A percentile compares a stretch with the other conserved stretches of the same genome.
phyloP scores from a whole-genome alignment of 2,113 vertebrate genomes.

The Pongo abelii region DNA sequence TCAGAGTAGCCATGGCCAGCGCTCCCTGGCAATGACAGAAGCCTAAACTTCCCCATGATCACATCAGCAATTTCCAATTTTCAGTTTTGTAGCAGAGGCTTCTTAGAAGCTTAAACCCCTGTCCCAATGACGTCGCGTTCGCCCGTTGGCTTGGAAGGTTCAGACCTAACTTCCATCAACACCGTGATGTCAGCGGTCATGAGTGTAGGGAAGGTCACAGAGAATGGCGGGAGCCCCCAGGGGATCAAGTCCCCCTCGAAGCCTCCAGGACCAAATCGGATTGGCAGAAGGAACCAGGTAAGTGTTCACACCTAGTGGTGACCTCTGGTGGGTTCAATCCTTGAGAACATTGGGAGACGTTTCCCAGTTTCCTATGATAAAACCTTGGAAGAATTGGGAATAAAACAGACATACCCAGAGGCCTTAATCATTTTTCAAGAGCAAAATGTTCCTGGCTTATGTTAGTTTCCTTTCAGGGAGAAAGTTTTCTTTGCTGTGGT shows the following conservation, averaged over 20 bases:
- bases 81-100: slow-evolving; percentile 80
- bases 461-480: neutral
- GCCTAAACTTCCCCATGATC: neutral
- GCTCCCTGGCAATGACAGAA: neutral
- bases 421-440: neutral
- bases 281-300: slow-evolving; percentile 94
- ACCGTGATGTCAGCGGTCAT: slow-evolving; percentile 95
- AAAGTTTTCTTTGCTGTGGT: neutral
- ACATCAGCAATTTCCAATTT: slow-evolving; percentile 52
- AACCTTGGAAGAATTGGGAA: neutral
- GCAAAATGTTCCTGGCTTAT: neutral
- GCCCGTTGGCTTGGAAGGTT: slow-evolving; percentile 83
- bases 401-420: neutral
- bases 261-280: slow-evolving; percentile 89
- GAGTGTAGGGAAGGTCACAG: slow-evolving; percentile 90
- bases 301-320: neutral
- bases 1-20: neutral
- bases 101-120: slow-evolving; percentile 79
- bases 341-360: neutral
- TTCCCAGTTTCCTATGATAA: neutral
- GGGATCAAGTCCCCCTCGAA: slow-evolving; percentile 89
- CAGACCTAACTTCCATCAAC: slow-evolving; percentile 92
- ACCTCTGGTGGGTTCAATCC: neutral
- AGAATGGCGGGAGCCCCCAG: slow-evolving; percentile 85
- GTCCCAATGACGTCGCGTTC: slow-evolving; percentile 79